Conservation (phyloP, 2,888 invertebrate species). For the Bellardia pandia region DNA sequence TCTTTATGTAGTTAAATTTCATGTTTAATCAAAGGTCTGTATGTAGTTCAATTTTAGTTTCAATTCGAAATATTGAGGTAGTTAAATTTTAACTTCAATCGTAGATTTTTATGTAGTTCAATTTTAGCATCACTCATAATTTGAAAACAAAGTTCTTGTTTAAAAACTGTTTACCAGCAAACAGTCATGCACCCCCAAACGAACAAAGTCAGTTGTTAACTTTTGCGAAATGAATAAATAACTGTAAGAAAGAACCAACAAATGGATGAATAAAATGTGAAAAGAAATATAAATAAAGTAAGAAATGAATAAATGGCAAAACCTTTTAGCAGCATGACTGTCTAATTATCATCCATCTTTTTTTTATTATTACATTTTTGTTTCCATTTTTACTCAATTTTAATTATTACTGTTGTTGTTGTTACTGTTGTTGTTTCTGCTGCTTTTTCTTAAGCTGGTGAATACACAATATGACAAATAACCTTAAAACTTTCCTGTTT, state of each 20-base stretch:
- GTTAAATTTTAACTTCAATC: too few species aligned
- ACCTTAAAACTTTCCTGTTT: conserved; percentile 30
- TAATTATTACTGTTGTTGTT: background rate
- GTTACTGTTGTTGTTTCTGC: background rate
- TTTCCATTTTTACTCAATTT: background rate
- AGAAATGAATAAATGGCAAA: conserved; percentile 33
- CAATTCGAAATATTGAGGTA: too few species aligned
- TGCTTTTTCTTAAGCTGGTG: background rate
- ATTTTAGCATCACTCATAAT: too few species aligned
- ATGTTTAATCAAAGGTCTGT: too few species aligned
- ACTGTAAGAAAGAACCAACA: background rate
- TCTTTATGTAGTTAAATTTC: too few species aligned
- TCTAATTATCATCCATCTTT: conserved; percentile 68
- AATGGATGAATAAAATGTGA: conserved; percentile 4
- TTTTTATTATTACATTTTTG: background rate
- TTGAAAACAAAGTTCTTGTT: too few species aligned
- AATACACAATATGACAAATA: conserved; percentile 60
- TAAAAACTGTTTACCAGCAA: background rate
- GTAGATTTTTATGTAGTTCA: too few species aligned
- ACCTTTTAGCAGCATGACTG: conserved; percentile 64
- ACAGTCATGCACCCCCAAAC: background rate
- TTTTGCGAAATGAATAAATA: conserved; percentile 19
- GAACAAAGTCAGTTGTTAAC: conserved; percentile 18
- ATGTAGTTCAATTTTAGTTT: too few species aligned
- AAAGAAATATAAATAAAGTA: background rate